Evolutionary conservation across 2,888 invertebrate species (phyloP), one percentile per base, ranked within the genome.

Genomic region (Cephonodes hylas): DNA sequence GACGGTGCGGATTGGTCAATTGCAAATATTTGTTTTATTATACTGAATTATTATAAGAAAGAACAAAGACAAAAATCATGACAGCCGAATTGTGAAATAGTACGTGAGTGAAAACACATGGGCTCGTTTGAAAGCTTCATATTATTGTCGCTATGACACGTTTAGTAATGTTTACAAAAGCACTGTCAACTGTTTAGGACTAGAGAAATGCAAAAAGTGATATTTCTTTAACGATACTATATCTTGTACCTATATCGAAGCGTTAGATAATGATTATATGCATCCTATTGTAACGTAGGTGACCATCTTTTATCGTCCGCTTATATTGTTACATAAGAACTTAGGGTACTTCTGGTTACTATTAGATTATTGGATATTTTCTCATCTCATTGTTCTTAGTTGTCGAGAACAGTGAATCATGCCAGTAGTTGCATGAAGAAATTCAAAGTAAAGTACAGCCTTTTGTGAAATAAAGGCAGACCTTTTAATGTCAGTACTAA

Each of bases 101-200:
- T 73, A 80, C 85, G 85, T 81, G 83, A 84, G 83, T 82, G 83
- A 84, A 84, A 85, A 84, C 78, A 84, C 80, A 84, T 83, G 74
- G 68, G 71, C 73, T 77, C 74, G 71, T 84, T 81, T 79, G 72
- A 74, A 77, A 79, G 78, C 76, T 75, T 77, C 66, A 67, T 76
- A 77, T 80, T 73, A 73, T 68, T 72, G 73, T 67, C 65, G 64
- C 73, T 76, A 71, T 77, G 80, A 80, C 80, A 79, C 8, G 34
- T 59, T 18, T 5, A 8, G 44, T 23, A 58, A 42, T n/a, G 42
- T 42, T 23, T 7, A 22, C 46, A 63, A 74, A 78, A 80, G 76
- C 72, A 79, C 59, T 59, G 62, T 64, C 58, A 61, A 68, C 63
- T 63, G 66, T 63, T 64, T 59, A 18, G 38, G 46, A 48, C 38